Conservation (phyloP, 2,888 invertebrate genomes). For the Drosophila greeni region DNA sequence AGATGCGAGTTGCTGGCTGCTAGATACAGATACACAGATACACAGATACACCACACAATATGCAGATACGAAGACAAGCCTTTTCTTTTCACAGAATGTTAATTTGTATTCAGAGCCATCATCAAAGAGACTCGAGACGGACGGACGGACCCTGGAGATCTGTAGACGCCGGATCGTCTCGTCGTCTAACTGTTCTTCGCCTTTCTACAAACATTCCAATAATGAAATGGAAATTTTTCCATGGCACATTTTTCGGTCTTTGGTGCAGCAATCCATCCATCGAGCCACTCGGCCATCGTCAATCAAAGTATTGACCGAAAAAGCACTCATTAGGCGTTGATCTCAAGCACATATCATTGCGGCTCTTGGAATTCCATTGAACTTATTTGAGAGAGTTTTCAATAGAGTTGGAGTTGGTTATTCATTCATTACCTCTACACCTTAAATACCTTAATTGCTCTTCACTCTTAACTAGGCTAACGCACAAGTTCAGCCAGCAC, state of each 20-base stretch:
- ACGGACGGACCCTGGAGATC: neutral
- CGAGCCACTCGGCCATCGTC: neutral
- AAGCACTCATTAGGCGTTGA: neutral
- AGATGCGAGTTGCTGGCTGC: conserved; percentile 5
- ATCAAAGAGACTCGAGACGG: conserved; percentile 14
- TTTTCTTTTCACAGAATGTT: conserved; percentile 60
- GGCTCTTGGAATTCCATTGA: neutral
- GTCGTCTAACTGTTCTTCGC: conserved; percentile 52
- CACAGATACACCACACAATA: conserved; percentile 20
- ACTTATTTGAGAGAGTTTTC: neutral
- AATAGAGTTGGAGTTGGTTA: too few relatives aligned
- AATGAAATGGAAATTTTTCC: conserved; percentile 64
- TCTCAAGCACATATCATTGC: conserved; percentile 6
- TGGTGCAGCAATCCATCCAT: neutral
- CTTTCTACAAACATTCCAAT: conserved; percentile 53
- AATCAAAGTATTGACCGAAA: conserved; percentile 10
- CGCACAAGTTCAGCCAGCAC: conserved; percentile 4
- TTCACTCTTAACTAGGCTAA: conserved; percentile 9
- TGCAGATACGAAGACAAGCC: conserved; percentile 41
- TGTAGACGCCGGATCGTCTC: conserved; percentile 39
- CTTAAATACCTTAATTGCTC: conserved; percentile 2
- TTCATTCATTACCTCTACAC: too few relatives aligned
- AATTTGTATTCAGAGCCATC: conserved; percentile 51
- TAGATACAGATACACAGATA: conserved; percentile 12
- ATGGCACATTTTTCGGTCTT: conserved; percentile 21